Evolutionary conservation across 2,888 invertebrate genomes (phyloP).

Genomic region (Leptura quadrifasciata): DNA sequence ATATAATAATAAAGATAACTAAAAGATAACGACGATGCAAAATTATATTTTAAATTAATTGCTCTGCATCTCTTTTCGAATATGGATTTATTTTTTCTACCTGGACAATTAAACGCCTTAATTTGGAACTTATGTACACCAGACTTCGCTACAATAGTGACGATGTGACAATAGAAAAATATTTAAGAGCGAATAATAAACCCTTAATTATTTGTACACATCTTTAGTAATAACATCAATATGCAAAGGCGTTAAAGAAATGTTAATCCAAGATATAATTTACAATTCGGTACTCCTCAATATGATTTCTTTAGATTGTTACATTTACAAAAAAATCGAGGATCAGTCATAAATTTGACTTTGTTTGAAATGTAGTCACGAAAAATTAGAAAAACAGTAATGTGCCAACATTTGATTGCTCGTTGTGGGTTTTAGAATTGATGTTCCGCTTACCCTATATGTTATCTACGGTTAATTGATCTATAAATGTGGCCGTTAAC

Average conservation of each 20-base stretch:
- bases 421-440: background rate
- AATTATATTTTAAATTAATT: too few relatives aligned
- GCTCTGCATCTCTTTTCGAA: too few relatives aligned
- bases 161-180: background rate
- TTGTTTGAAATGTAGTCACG: background rate
- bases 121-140: too few relatives aligned
- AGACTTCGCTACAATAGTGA: too few relatives aligned
- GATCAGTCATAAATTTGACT: background rate
- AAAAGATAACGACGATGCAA: too few relatives aligned
- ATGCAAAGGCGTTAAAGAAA: too few relatives aligned
- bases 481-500: slow-evolving; percentile 60
- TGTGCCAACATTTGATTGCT: background rate
- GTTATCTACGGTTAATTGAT: slow-evolving; percentile 57
- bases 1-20: too few relatives aligned
- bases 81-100: too few relatives aligned
- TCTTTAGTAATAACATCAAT: too few relatives aligned
- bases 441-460: slow-evolving; percentile 6
- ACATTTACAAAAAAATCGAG: background rate
- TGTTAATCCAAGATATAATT: background rate
- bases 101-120: too few relatives aligned
- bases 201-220: too few relatives aligned
- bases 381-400: background rate
- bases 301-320: background rate
- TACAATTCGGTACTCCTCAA: background rate
- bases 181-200: too few relatives aligned